Evolutionary conservation across 2,113 vertebrate genomes (phyloP), one percentile per base, ranked within the genome.

Genomic region (Sprattus sprattus): DNA sequence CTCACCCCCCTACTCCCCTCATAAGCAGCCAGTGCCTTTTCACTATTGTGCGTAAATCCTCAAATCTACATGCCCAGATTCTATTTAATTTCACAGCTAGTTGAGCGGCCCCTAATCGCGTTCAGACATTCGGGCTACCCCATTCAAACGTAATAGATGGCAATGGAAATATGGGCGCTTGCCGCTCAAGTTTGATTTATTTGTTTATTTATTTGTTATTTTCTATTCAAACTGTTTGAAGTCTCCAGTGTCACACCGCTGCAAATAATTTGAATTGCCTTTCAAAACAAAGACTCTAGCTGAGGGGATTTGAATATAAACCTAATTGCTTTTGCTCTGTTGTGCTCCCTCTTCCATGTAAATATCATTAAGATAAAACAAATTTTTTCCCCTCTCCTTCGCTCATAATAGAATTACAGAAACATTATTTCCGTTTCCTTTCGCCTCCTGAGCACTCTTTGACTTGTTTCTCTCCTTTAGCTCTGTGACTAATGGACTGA

Each of bases 1-100:
- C n/a, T 25, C 25, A 28, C 25, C 9, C 64, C 6, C 9, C 64
- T 9, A 67, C n/a, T 10, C 25, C n/a, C 54, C 80, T 8, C 81
- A 83, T 6, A n/a, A 84, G 81, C 52, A 67, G 44, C 86, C 54
- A n/a, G 91, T 91, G 90, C 84, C 49, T 82, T 44, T 32, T 71
- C 80, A 85, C 87, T 86, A 89, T 91, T 93, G 88, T 92, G 92
- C 93, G 88, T 91, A 93, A 95, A 94, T 93, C 93, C 92, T 92
- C 90, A 92, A 92, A 93, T 93, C 93, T 93, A 92, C 91, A 93
- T 92, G 89, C 90, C 86, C 91, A 93, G 89, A 91, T 92, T 92
- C 91, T 90, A 89, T 92, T 94, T 94, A 92, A 94, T 95, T 94
- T 94, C 93, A 94, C 92, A 93, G 94, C 90, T 91, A 92, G 92